Percentiles rank a stretch among this genome's conserved stretches.
phyloP scores from a whole-genome alignment of 2,888 invertebrate species.

The Agrotis segetum region DNA sequence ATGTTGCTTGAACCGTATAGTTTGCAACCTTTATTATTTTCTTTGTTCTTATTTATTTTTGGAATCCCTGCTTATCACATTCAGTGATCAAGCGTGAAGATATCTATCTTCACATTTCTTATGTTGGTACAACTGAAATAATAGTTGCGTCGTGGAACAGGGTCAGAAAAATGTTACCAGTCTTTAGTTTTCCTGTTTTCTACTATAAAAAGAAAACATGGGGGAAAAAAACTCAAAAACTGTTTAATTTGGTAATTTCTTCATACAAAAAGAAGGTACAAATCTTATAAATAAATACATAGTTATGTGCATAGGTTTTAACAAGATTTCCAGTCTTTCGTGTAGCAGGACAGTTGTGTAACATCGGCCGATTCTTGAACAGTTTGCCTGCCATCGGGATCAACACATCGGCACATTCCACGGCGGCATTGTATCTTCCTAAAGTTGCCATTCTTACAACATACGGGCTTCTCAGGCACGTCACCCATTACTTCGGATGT shows the following conservation, averaged over 20 bases:
- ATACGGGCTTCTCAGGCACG: constrained; percentile 88
- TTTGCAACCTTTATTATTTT: no score
- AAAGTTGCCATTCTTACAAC: constrained; percentile 92
- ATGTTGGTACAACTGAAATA: constrained; percentile 8
- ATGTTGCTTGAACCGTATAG: no score
- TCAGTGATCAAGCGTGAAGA: constrained; percentile 4
- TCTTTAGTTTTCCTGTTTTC: neutral
- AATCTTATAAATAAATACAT: neutral
- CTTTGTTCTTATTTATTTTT: neutral
- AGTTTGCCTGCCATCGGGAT: constrained; percentile 91
- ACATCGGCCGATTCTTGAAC: constrained; percentile 79
- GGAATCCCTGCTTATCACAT: neutral
- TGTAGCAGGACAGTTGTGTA: constrained; percentile 73
- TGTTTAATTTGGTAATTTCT: neutral
- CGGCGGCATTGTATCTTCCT: constrained; percentile 91
- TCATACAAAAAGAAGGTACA: no score
- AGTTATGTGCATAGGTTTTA: constrained; percentile 53
- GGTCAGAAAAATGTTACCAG: constrained; percentile 28
- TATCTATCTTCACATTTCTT: neutral
- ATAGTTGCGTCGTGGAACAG: constrained; percentile 24
- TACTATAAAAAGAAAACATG: neutral
- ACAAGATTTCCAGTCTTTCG: constrained; percentile 79
- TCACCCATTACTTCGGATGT: constrained; percentile 84
- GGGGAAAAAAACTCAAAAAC: neutral
- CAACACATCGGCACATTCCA: constrained; percentile 92